Conservation (phyloP, 1,140 invertebrate species). For the Colletes latitarsis region DNA sequence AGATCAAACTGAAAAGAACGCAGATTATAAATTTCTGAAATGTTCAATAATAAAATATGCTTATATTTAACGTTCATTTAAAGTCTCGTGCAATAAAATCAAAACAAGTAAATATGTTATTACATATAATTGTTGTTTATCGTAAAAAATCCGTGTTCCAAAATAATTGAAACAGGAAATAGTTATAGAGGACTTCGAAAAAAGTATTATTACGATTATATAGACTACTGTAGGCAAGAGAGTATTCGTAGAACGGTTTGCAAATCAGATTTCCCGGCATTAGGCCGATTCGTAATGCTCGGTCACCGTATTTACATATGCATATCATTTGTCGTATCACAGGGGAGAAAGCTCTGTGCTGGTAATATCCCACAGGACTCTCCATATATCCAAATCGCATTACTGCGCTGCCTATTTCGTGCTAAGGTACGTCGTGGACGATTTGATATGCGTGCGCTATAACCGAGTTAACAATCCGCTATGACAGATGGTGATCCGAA, state of each 20-base stretch:
- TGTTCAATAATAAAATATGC: too few relatives aligned
- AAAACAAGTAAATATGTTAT: too few relatives aligned
- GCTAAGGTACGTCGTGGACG: constrained; percentile 73
- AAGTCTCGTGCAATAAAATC: too few relatives aligned
- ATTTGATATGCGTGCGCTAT: constrained; percentile 78
- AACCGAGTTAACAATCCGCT: constrained; percentile 76
- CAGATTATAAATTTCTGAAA: too few relatives aligned
- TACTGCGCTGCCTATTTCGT: constrained; percentile 70
- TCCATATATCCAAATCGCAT: constrained; percentile 79
- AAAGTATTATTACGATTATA: neutral
- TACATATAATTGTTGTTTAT: too few relatives aligned
- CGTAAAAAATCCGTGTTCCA: neutral
- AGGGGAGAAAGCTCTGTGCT: constrained; percentile 68
- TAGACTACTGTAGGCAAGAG: neutral
- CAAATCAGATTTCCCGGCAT: constrained; percentile 49
- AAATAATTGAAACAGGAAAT: neutral
- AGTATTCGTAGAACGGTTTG: constrained; percentile 26
- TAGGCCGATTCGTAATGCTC: constrained; percentile 71
- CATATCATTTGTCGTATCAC: constrained; percentile 77
- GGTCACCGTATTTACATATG: constrained; percentile 79
- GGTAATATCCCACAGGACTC: constrained; percentile 76
- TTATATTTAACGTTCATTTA: too few relatives aligned
- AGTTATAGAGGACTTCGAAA: neutral
- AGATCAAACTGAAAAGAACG: too few relatives aligned
- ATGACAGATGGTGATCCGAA: constrained; percentile 77